Base-by-base conservation (phyloP, 2,888 invertebrate species). In the Hirudinaria manillensis region DNA sequence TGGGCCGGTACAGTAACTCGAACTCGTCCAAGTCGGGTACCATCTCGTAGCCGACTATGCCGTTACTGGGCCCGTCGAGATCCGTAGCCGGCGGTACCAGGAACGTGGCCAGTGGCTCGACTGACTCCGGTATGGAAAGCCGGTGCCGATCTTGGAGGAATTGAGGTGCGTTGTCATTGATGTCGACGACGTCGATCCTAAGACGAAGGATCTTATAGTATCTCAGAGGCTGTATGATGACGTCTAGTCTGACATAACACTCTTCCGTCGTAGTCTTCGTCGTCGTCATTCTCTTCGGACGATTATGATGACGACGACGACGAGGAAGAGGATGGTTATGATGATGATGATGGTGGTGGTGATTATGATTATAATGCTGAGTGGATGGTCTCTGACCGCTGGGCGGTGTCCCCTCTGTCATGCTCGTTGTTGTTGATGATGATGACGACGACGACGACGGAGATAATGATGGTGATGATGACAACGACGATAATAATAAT, bases 391-490 rank as follows among this genome's bases (percentile, higher is more conserved):
- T 6, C 13, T 61, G 61, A 29, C 29, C 1, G 61, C 45, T 61
- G 7, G 24, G 2, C n/a, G 53, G 13, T 61, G 61, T 4, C 10
- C 24, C n/a, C 13, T 13, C 21, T 53, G 61, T n/a, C 1, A 29
- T 16, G 61, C 7, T 61, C 61, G 61, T 13, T 55, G 55, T 1
- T 61, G 73, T 67, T 34, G 73, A 66, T 73, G 34, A 61, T 55
- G 36, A 61, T 51, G 71, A 71, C 65, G 74, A 75, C 36, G 74
- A 75, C 53, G 75, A 45, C 51, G 75, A 66, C 66, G 68, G 53
- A 67, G 72, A 76, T 68, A 68, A 72, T 75, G 75, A 72, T 34
- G 71, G 10, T 76, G 76, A 71, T 70, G 55, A 56, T 71, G 56
- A 70, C 38, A 61, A 66, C 71, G 72, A 55, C 53, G 75, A 71